Base-by-base conservation (phyloP, 1,140 invertebrate genomes). In the Berghia stephanieae region DNA sequence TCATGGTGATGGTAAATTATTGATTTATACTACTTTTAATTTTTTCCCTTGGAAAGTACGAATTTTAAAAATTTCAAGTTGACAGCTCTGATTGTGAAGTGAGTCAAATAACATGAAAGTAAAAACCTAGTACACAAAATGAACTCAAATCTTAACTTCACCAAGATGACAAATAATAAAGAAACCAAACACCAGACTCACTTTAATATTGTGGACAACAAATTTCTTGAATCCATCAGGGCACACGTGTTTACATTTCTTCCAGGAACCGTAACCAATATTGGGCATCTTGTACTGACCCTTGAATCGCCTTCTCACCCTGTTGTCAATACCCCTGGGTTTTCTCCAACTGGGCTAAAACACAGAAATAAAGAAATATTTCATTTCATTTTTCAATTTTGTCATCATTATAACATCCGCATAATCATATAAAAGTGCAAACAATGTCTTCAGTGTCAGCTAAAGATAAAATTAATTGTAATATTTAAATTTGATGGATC, bases 291-390 rank as follows among this genome's bases (percentile, higher is more conserved):
- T 91, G 88, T 95, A 97, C 88, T 99, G 96, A 36, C 98, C 98
- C 94, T 99, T 99, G 92, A 99, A 99, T 82, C 97, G 93, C 87
- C 98, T 94, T 82, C 98, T 93, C 13, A 99, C 98, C 92, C 98
- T 94, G 93, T 99, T 99, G 91, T 99, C 98, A 92, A 99, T 99
- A 98, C 98, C 96, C 89, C 96, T 96, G 0, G 96, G 96, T 91
- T 96, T 97, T 83, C 96, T 92, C 96, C 96, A 97, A 91, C 94
- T 95, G 78, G 92, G 90, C 93, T 94, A n/a, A 84, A 55, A 91
- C 87, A 81, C 85, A 84, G 87, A 44, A 70, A 71, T 27, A n/a
- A 60, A 31, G 16, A 16, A 18, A 70, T 49, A 5, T 38, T 21
- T 3, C 6, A 18, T 24, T 1, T 21, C 10, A 2, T 1, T 27